These are phyloP conservation scores for Gryllus longicercus DNA, from an alignment of 2,888 invertebrate genomes.

Conservation along the genomic window DNA sequence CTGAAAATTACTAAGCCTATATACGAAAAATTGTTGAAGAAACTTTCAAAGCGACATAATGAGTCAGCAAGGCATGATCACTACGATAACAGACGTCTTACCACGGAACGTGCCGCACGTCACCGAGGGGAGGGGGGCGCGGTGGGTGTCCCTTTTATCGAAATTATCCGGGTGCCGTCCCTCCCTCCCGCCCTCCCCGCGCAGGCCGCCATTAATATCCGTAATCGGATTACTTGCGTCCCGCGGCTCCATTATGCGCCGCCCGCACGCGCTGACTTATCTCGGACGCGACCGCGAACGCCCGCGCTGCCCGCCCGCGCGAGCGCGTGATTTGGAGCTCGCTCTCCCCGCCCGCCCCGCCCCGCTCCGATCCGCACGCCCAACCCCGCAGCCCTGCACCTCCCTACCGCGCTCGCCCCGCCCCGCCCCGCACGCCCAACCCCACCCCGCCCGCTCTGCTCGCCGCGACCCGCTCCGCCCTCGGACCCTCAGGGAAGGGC, in stretches of 20 bases:
- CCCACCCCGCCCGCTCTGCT: background rate
- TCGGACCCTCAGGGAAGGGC: too few species aligned
- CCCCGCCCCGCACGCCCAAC: background rate
- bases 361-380: background rate
- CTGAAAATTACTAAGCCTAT: too few species aligned
- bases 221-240: conserved; percentile 9
- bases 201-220: background rate
- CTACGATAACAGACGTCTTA: background rate
- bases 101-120: background rate
- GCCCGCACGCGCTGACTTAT: conserved; percentile 4
- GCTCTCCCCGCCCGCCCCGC: background rate
- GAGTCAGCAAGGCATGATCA: too few species aligned
- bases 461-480: background rate
- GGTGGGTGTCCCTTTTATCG: background rate
- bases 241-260: background rate
- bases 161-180: background rate
- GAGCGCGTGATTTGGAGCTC: background rate
- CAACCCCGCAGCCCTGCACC: too few species aligned
- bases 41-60: too few species aligned
- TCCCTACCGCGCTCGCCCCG: background rate
- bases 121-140: background rate
- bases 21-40: too few species aligned
- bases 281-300: background rate
- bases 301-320: background rate
- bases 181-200: background rate